phyloP scores from a whole-genome alignment of 1,140 invertebrate genomes.

The Dolichoris vasculosae region DNA sequence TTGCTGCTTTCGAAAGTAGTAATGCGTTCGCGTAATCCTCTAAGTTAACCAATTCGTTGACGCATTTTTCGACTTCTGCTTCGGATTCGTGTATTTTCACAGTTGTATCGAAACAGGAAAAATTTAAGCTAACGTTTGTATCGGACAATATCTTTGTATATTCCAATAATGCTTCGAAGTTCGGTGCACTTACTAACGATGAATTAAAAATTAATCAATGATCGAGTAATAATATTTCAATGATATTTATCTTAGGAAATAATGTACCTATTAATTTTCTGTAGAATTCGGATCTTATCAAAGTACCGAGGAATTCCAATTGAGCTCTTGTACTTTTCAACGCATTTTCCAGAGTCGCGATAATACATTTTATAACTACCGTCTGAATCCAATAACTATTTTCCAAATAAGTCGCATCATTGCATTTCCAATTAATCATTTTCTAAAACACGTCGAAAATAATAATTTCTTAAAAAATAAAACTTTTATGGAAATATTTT shows the following conservation, averaged over 20 bases:
- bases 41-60: slow-evolving; percentile 72
- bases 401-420: slow-evolving; percentile 62
- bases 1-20: slow-evolving; percentile 75
- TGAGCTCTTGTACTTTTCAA: slow-evolving; percentile 77
- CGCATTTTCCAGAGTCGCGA: slow-evolving; percentile 73
- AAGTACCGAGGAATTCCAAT: slow-evolving; percentile 74
- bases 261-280: slow-evolving; percentile 75
- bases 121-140: slow-evolving; percentile 65
- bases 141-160: slow-evolving; percentile 73
- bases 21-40: slow-evolving; percentile 76
- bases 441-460: slow-evolving; percentile 56
- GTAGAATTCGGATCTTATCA: slow-evolving; percentile 74
- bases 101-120: slow-evolving; percentile 62
- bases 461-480: background rate
- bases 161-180: slow-evolving; percentile 74
- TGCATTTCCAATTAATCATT: slow-evolving; percentile 66
- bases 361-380: slow-evolving; percentile 75
- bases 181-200: slow-evolving; percentile 69
- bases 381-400: slow-evolving; percentile 76
- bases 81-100: slow-evolving; percentile 61
- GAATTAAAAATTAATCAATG: slow-evolving; percentile 22
- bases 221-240: background rate
- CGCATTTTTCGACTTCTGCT: slow-evolving; percentile 71
- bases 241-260: background rate
- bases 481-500: background rate